These are phyloP conservation scores for Tetramorium bicarinatum DNA, from an alignment of 2,888 invertebrate genomes.

Conservation along the genomic window DNA sequence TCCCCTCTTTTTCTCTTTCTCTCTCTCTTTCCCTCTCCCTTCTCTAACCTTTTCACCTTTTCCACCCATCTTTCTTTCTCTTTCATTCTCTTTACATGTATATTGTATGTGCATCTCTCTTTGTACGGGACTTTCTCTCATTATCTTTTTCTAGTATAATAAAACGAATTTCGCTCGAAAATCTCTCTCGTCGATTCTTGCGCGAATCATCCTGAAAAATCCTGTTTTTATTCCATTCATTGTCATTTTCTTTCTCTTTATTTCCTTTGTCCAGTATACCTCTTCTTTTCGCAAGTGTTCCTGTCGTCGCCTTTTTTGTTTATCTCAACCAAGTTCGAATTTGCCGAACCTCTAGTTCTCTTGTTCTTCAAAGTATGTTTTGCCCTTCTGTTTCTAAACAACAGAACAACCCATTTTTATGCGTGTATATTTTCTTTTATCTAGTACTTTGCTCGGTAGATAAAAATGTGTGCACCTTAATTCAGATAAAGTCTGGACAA, in stretches of 20 bases:
- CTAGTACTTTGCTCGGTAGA: not conserved
- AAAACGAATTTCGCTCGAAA: not conserved
- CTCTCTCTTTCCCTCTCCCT: not conserved
- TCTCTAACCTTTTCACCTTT: not conserved
- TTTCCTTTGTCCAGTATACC: not conserved
- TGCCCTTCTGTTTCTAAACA: not conserved
- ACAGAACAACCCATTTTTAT: slow-evolving; percentile 6
- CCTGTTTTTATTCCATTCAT: slow-evolving; percentile 23
- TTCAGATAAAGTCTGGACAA: not conserved
- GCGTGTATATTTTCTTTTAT: not conserved
- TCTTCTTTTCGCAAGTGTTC: slow-evolving; percentile 28
- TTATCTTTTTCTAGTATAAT: not conserved
- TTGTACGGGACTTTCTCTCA: not conserved
- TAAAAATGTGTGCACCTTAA: not conserved
- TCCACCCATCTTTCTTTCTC: slow-evolving; percentile 22
- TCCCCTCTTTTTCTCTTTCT: slow-evolving; percentile 26
- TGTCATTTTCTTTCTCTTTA: not conserved
- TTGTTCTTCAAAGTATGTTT: not conserved
- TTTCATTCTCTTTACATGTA: slow-evolving; percentile 7
- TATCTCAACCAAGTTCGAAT: not conserved
- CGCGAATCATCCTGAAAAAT: not conserved
- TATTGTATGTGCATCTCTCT: not conserved
- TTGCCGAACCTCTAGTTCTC: not conserved
- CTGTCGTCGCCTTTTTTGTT: not conserved
- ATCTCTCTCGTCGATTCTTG: not conserved